Conservation (phyloP, 2,888 invertebrate genomes). For the Tortricodes alternella region DNA sequence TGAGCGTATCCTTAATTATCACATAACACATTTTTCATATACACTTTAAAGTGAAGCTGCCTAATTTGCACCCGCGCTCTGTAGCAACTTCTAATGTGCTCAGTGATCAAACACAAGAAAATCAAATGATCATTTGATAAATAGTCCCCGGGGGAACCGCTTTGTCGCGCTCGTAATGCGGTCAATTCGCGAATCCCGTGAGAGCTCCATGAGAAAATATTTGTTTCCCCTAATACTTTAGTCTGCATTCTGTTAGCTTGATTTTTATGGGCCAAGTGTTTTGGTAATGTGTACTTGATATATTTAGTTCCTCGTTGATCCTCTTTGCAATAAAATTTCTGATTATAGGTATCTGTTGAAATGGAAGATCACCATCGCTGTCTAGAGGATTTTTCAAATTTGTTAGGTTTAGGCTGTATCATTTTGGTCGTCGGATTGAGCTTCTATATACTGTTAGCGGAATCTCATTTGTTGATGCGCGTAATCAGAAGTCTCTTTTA, state of each 20-base stretch:
- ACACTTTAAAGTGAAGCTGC: conserved; percentile 59
- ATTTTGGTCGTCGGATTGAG: no score
- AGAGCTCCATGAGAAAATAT: conserved; percentile 54
- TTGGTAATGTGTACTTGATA: background rate
- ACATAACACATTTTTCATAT: conserved; percentile 2
- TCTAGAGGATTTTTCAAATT: no score
- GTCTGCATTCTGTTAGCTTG: conserved; percentile 32
- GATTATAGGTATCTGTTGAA: background rate
- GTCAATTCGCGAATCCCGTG: conserved; percentile 55
- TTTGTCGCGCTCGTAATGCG: conserved; percentile 68
- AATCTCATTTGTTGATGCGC: no score
- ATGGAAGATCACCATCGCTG: no score
- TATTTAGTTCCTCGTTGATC: background rate
- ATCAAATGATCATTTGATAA: conserved; percentile 84
- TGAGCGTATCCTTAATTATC: background rate
- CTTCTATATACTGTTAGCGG: no score
- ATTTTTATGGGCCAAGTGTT: conserved; percentile 10
- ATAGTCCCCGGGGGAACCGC: conserved; percentile 69
- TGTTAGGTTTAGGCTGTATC: no score
- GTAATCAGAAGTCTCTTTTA: no score
- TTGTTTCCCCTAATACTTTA: conserved; percentile 51
- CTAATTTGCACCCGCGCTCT: conserved; percentile 43
- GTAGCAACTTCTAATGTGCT: conserved; percentile 81
- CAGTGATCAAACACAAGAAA: conserved; percentile 84
- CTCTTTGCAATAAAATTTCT: background rate